phyloP scores from a whole-genome alignment of 2,113 vertebrate species.

The Fukomys damarensis region DNA sequence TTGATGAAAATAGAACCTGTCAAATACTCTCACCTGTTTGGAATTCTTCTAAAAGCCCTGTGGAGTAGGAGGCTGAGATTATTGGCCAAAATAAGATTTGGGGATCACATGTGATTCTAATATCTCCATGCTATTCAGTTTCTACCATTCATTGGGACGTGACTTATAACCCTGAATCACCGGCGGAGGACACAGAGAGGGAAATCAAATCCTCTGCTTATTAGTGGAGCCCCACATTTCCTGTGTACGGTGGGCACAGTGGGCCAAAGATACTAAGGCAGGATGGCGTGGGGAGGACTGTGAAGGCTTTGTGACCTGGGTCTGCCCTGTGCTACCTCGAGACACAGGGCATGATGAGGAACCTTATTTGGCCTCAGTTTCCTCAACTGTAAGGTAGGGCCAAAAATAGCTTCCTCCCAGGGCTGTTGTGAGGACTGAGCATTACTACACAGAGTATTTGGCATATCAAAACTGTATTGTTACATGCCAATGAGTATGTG shows the following conservation, averaged over 20 bases:
- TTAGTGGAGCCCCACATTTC: background rate
- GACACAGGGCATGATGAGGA: background rate
- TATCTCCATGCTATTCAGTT: background rate
- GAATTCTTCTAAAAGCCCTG: background rate
- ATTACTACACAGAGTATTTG: background rate
- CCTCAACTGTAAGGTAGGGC: background rate
- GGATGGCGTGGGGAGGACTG: no score
- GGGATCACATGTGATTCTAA: background rate
- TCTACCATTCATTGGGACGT: background rate
- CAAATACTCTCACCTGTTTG: background rate
- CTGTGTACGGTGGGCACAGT: rapidly evolving
- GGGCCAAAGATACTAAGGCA: background rate
- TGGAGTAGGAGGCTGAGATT: background rate
- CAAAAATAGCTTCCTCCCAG: background rate
- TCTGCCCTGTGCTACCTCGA: background rate
- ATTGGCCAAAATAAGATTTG: background rate
- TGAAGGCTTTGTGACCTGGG: background rate
- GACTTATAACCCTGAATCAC: background rate
- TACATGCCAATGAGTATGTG: background rate
- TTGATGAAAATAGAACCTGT: constrained; percentile 7
- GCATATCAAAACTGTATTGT: background rate
- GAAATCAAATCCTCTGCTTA: background rate
- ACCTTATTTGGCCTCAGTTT: background rate
- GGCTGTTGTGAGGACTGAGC: background rate
- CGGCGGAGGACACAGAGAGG: background rate